These are phyloP conservation scores for Drosophila mayri DNA, from an alignment of 1,140 invertebrate genomes.

Conservation along the genomic window DNA sequence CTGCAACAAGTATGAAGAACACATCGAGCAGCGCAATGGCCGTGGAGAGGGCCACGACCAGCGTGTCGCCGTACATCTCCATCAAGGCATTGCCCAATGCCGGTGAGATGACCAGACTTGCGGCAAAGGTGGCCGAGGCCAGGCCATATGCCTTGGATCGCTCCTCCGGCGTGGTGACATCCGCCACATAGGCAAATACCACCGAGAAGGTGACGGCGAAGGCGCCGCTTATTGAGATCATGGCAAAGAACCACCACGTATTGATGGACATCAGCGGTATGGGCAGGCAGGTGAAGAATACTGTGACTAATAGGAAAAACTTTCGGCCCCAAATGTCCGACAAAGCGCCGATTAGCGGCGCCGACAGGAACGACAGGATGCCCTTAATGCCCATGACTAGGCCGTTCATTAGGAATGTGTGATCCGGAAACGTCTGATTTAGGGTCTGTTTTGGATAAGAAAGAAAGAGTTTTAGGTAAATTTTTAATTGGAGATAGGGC, in stretches of 20 bases:
- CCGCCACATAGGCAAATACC: slow-evolving; percentile 99
- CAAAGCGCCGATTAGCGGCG: slow-evolving; percentile 97
- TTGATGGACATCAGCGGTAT: slow-evolving; percentile 99
- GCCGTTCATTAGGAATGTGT: slow-evolving; percentile 99
- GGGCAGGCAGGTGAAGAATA: slow-evolving; percentile 99
- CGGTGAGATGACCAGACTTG: slow-evolving; percentile 98
- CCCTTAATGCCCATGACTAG: slow-evolving; percentile 99
- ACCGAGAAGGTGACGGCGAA: slow-evolving; percentile 99
- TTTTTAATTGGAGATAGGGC: neutral
- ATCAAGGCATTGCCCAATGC: slow-evolving; percentile 97
- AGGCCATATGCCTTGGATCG: slow-evolving; percentile 98
- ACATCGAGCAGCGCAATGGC: slow-evolving; percentile 98
- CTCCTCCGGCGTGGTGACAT: slow-evolving; percentile 99
- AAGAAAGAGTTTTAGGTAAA: neutral
- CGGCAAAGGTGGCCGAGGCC: slow-evolving; percentile 99
- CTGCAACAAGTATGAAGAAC: slow-evolving; percentile 98
- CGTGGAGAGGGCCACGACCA: slow-evolving; percentile 98
- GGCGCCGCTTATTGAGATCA: slow-evolving; percentile 99
- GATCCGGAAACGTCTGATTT: slow-evolving; percentile 98
- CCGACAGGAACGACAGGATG: slow-evolving; percentile 97
- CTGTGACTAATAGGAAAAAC: slow-evolving; percentile 98
- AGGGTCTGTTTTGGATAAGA: slow-evolving; percentile 88
- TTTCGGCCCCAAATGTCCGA: slow-evolving; percentile 99
- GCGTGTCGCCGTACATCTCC: slow-evolving; percentile 94
- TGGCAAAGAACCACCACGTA: slow-evolving; percentile 99